A percentile compares a stretch with the other conserved stretches of the same genome.
Conservation (phyloP, 1,140 invertebrate species). For the Gryon sp. region DNA sequence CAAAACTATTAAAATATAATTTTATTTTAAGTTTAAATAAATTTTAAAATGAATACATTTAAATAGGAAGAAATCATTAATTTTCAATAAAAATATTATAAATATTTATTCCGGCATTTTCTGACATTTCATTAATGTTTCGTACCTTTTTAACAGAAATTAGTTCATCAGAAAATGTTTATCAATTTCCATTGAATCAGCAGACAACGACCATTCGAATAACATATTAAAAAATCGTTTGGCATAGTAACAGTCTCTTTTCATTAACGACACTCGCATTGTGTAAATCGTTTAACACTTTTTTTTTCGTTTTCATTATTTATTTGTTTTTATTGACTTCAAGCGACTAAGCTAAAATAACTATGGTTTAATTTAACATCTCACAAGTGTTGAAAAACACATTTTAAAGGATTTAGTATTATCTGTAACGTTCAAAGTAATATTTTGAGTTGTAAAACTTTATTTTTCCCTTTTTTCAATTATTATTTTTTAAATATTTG, state of each 20-base stretch:
- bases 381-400: constrained; percentile 35
- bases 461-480: neutral
- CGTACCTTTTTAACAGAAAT: too few relatives aligned
- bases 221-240: constrained; percentile 58
- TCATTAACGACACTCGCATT: constrained; percentile 44
- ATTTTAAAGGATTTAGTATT: constrained; percentile 10
- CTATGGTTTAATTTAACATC: constrained; percentile 37
- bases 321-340: constrained; percentile 9
- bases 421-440: constrained; percentile 4
- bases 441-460: constrained; percentile 6
- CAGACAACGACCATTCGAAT: constrained; percentile 33
- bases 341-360: constrained; percentile 54
- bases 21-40: too few relatives aligned
- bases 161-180: too few relatives aligned
- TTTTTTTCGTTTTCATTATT: too few relatives aligned
- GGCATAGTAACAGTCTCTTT: constrained; percentile 63
- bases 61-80: neutral
- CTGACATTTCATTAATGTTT: too few relatives aligned
- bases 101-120: too few relatives aligned
- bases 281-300: constrained; percentile 15
- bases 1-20: too few relatives aligned
- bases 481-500: too few relatives aligned
- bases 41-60: too few relatives aligned
- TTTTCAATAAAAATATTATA: too few relatives aligned
- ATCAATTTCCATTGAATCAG: constrained; percentile 10